Conservation (phyloP, 2,113 vertebrate species). For the Chascanopsetta lugubris region DNA sequence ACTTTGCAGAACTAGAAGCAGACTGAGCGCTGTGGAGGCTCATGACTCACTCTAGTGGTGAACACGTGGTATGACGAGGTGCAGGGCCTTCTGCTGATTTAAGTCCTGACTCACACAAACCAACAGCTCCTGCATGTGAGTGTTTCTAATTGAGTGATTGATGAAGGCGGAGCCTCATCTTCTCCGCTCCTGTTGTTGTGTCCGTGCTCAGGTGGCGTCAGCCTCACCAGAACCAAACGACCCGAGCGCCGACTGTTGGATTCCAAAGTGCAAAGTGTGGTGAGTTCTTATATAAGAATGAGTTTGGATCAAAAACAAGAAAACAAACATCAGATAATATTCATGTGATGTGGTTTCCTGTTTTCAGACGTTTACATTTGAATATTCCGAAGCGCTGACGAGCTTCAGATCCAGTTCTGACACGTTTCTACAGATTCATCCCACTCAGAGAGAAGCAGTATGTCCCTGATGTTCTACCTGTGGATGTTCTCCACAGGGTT, state of each 20-base stretch:
- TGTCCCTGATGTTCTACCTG: neutral
- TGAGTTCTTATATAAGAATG: constrained; percentile 9
- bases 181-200: neutral
- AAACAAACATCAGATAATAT: neutral
- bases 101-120: too few species aligned
- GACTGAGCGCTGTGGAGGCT: too few species aligned
- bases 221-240: neutral
- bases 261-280: constrained; percentile 30
- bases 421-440: constrained; percentile 14
- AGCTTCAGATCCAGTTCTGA: too few species aligned
- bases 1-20: too few species aligned
- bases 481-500: constrained; percentile 17
- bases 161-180: neutral
- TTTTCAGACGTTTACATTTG: neutral
- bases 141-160: too few species aligned
- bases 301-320: neutral
- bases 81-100: too few species aligned
- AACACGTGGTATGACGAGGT: too few species aligned
- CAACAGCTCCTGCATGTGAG: too few species aligned
- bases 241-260: neutral
- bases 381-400: too few species aligned
- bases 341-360: neutral
- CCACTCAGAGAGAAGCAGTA: too few species aligned
- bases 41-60: too few species aligned
- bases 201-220: neutral